These are phyloP conservation scores for Mesodorylaimus sp. DNA, from an alignment of 2,888 invertebrate species.

Conservation along the genomic window DNA sequence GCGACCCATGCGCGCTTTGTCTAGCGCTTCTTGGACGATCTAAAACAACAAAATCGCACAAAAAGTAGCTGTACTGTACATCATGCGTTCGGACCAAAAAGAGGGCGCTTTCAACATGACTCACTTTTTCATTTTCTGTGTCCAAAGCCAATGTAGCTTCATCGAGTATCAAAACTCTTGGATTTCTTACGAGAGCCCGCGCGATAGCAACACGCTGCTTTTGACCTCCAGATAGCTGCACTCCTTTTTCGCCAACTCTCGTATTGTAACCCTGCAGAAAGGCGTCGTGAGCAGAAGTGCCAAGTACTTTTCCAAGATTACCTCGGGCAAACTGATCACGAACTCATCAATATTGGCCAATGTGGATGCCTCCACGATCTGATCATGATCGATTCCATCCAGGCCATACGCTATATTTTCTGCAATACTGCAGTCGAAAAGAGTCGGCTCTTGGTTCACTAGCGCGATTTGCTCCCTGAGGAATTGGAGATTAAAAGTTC, in stretches of 20 bases:
- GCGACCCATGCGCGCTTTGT: constrained; percentile 36
- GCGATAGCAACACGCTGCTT: constrained; percentile 36
- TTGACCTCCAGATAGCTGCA: constrained; percentile 35
- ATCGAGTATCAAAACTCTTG: constrained; percentile 31
- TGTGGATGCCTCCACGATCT: constrained; percentile 30
- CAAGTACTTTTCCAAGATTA: constrained; percentile 10
- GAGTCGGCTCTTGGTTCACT: constrained; percentile 35
- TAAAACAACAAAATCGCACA: constrained; percentile 29
- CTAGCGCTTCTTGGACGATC: constrained; percentile 67
- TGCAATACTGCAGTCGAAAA: constrained; percentile 32
- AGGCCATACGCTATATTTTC: constrained; percentile 25
- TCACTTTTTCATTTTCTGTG: constrained; percentile 31
- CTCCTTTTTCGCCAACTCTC: constrained; percentile 32
- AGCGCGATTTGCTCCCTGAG: constrained; percentile 31
- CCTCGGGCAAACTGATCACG: constrained; percentile 30
- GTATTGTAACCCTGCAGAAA: constrained; percentile 28
- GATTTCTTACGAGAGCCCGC: constrained; percentile 31
- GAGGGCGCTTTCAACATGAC: background rate
- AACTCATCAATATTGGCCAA: constrained; percentile 36
- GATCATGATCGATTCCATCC: constrained; percentile 24
- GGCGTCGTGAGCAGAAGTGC: background rate
- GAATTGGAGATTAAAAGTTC: constrained; percentile 23
- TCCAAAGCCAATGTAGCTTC: constrained; percentile 35
- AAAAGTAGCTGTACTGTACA: too few relatives aligned
- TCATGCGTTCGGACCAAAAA: background rate